These are phyloP conservation scores for Parambassis ranga DNA, from an alignment of 2,797 vertebrate species.

Conservation along the genomic window DNA sequence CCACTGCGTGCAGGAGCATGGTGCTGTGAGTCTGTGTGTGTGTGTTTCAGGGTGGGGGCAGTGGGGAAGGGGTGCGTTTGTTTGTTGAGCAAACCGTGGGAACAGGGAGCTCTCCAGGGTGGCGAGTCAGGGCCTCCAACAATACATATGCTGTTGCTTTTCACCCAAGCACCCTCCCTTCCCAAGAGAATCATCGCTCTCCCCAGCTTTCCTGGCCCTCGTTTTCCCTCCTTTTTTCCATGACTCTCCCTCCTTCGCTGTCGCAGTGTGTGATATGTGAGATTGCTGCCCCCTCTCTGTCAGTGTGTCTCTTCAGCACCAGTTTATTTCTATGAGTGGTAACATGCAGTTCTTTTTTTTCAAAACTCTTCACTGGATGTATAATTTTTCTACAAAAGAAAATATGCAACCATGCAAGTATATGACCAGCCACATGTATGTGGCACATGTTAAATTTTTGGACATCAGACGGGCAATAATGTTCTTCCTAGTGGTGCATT, in stretches of 20 bases:
- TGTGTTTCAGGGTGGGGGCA: slow-evolving; percentile 16
- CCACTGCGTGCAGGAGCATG: slow-evolving; percentile 69
- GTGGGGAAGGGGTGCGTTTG: slow-evolving; percentile 79
- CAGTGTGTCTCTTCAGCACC: slow-evolving; percentile 34
- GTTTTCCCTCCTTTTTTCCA: slow-evolving; percentile 55
- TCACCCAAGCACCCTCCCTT: slow-evolving; percentile 82
- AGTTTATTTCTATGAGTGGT: neutral
- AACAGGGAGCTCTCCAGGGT: slow-evolving; percentile 83
- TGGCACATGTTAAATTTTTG: too few species aligned
- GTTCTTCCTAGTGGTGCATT: too few species aligned
- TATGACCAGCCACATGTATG: too few species aligned
- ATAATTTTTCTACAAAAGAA: too few species aligned
- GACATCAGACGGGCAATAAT: too few species aligned
- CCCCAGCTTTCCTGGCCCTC: slow-evolving; percentile 46
- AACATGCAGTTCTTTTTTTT: neutral
- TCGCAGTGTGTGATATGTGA: slow-evolving; percentile 44
- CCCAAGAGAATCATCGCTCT: slow-evolving; percentile 71
- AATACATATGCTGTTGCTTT: slow-evolving; percentile 84
- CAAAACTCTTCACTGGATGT: too few species aligned
- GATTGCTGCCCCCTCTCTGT: slow-evolving; percentile 73
- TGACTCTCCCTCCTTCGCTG: slow-evolving; percentile 50
- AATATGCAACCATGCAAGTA: too few species aligned
- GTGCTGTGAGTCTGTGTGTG: slow-evolving; percentile 26
- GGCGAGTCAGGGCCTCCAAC: slow-evolving; percentile 83
- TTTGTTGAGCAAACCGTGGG: slow-evolving; percentile 86